phyloP scores from a whole-genome alignment of 2,797 vertebrate species.

The Decapterus maruadsi region DNA sequence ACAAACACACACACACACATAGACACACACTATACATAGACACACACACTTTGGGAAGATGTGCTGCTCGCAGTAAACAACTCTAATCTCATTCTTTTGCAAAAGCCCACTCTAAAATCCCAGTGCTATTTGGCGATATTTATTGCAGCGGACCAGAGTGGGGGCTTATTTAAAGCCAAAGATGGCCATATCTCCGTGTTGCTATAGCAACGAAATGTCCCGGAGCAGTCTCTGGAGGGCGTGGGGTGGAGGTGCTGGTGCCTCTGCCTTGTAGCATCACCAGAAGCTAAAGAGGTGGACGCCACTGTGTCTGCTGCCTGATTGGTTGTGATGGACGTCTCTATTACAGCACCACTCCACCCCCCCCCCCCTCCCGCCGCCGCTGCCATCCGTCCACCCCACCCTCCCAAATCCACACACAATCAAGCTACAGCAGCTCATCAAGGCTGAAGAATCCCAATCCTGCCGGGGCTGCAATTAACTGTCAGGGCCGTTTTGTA shows the following conservation, averaged over 20 bases:
- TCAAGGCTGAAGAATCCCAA: conserved; percentile 62
- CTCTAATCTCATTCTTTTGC: conserved; percentile 41
- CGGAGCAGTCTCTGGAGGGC: conserved; percentile 51
- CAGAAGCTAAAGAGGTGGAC: conserved; percentile 65
- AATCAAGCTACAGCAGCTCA: conserved; percentile 68
- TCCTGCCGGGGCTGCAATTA: conserved; percentile 63
- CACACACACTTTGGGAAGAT: conserved; percentile 26
- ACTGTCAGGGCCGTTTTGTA: conserved; percentile 48
- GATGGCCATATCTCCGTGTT: conserved; percentile 56
- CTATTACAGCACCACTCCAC: conserved; percentile 25
- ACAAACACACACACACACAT: conserved; percentile 11
- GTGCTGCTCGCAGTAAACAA: conserved; percentile 49
- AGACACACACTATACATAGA: background rate
- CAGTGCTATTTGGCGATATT: conserved; percentile 42
- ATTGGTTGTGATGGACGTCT: conserved; percentile 69
- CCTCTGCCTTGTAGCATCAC: conserved; percentile 47
- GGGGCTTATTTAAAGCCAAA: conserved; percentile 59
- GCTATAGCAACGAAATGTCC: conserved; percentile 78
- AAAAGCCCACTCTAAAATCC: conserved; percentile 32
- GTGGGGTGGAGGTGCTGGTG: background rate
- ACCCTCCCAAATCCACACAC: conserved; percentile 40
- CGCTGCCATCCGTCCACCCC: background rate
- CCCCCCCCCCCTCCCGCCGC: background rate
- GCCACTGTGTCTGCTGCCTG: conserved; percentile 47
- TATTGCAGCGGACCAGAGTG: conserved; percentile 37